Conservation (phyloP, 1,140 invertebrate species). For the Holcopasites calliopsidis region DNA sequence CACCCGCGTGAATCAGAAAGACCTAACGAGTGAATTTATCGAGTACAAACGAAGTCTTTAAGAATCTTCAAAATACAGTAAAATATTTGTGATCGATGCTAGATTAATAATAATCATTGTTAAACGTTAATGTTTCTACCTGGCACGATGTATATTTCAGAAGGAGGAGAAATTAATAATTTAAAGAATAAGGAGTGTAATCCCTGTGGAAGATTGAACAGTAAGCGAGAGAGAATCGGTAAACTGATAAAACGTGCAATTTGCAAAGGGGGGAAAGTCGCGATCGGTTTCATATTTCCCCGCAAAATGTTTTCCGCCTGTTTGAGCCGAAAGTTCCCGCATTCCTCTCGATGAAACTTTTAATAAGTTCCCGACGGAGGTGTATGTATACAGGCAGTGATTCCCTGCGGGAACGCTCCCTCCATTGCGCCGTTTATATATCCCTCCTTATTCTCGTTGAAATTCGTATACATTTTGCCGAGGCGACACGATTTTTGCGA, state of each 20-base stretch:
- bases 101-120: too few species aligned
- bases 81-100: too few species aligned
- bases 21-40: background rate
- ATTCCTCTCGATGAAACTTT: conserved; percentile 14
- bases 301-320: conserved; percentile 14
- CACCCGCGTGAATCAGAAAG: background rate
- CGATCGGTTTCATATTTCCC: background rate
- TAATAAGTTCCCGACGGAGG: conserved; percentile 6
- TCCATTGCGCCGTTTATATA: background rate
- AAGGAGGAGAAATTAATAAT: too few species aligned
- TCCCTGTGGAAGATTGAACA: too few species aligned
- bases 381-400: background rate
- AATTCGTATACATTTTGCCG: background rate
- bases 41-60: too few species aligned
- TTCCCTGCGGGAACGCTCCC: background rate
- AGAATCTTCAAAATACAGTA: too few species aligned
- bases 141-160: too few species aligned
- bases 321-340: background rate
- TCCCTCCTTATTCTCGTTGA: background rate
- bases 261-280: conserved; percentile 7
- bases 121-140: too few species aligned
- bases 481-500: too few species aligned
- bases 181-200: too few species aligned
- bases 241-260: background rate
- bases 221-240: background rate